Evolutionary conservation across 2,113 vertebrate genomes (phyloP).

Genomic region (Glaucomys volans): DNA sequence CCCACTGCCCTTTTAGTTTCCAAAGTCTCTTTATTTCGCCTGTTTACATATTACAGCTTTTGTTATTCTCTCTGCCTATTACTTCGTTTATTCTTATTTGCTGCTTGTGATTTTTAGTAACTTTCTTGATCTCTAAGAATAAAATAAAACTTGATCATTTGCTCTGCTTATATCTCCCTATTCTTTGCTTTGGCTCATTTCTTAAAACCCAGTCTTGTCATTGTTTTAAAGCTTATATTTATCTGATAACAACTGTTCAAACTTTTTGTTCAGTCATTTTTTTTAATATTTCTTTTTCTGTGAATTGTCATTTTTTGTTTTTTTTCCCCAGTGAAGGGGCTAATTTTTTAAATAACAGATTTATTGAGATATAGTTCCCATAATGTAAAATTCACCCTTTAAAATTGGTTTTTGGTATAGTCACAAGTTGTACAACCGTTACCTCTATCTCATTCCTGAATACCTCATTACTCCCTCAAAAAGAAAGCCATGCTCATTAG

Average conservation of each 20-base stretch:
- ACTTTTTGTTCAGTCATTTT: constrained; percentile 14
- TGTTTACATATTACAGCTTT: not conserved
- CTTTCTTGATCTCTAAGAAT: constrained; percentile 32
- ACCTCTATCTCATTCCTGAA: not conserved
- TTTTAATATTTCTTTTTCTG: constrained; percentile 36
- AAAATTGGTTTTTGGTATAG: not conserved
- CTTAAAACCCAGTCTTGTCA: not conserved
- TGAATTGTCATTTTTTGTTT: constrained; percentile 1
- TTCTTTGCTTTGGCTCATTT: constrained; percentile 15
- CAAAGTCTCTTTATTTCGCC: not conserved
- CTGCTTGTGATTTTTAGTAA: constrained; percentile 26
- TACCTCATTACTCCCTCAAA: not conserved
- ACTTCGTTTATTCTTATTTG: constrained; percentile 31
- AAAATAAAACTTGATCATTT: constrained; percentile 39
- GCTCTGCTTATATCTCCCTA: not conserved
- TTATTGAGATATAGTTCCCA: constrained; percentile 25
- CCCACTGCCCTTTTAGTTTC: not conserved
- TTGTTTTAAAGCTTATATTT: constrained; percentile 22
- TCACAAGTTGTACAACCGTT: not conserved
- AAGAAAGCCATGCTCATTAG: not conserved
- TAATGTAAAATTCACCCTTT: not conserved
- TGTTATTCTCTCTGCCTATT: not conserved
- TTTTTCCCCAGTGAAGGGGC: not conserved
- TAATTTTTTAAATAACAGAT: not conserved
- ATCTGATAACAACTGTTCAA: not conserved